Percentiles rank a stretch among this genome's conserved stretches.
phyloP scores from a whole-genome alignment of 2,113 vertebrate species.

The Corydoras maculifer region DNA sequence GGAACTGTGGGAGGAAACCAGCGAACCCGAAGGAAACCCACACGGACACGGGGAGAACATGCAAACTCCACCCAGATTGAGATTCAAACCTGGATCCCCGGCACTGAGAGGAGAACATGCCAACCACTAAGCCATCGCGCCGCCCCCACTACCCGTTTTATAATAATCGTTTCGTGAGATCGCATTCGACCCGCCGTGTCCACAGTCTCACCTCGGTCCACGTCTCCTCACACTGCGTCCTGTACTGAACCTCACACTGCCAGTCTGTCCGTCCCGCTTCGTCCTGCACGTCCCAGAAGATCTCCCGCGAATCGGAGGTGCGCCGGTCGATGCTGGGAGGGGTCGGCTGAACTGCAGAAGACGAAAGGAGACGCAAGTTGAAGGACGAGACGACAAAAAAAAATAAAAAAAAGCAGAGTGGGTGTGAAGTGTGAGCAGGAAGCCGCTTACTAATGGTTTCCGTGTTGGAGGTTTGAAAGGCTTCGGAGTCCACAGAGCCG shows the following conservation, averaged over 20 bases:
- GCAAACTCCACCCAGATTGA: too few relatives aligned
- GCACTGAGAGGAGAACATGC: too few relatives aligned
- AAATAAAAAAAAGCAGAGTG: not conserved
- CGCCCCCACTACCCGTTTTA: too few relatives aligned
- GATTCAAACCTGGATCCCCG: too few relatives aligned
- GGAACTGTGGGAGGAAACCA: too few relatives aligned
- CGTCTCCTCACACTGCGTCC: conserved; percentile 4
- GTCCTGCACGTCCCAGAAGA: conserved; percentile 41
- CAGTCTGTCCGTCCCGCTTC: not conserved
- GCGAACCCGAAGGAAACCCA: too few relatives aligned
- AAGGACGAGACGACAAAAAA: not conserved
- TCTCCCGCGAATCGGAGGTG: conserved; percentile 18
- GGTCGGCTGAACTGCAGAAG: conserved; percentile 46
- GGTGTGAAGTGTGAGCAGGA: not conserved
- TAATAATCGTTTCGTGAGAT: too few relatives aligned
- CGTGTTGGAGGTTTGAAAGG: not conserved
- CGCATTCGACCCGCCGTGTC: too few relatives aligned
- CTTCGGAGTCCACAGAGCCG: conserved; percentile 6
- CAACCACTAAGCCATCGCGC: too few relatives aligned
- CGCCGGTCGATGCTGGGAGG: conserved; percentile 31
- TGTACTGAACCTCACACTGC: conserved; percentile 47
- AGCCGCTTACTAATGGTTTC: conserved; percentile 15
- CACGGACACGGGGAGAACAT: too few relatives aligned
- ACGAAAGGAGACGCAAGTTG: not conserved
- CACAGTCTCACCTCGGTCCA: conserved; percentile 54